A percentile compares a stretch with the other conserved stretches of the same genome.
Conservation (phyloP, 1,140 invertebrate species). For the Macrocentrus cingulum region DNA sequence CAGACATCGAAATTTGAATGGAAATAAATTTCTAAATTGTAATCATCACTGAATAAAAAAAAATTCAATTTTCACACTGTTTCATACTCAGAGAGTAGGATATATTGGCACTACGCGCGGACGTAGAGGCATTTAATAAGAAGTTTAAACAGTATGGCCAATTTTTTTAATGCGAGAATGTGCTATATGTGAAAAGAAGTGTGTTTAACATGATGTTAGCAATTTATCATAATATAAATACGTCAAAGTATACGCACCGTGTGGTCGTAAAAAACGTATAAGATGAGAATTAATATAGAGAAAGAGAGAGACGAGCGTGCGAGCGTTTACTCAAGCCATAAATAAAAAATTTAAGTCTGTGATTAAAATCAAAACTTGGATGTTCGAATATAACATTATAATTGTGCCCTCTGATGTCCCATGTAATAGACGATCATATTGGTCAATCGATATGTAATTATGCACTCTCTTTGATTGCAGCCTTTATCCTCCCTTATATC, state of each 20-base stretch:
- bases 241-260: background rate
- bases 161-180: background rate
- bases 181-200: background rate
- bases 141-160: background rate
- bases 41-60: no score
- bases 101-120: slow-evolving; percentile 4
- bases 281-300: background rate
- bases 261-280: background rate
- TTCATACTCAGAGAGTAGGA: no score
- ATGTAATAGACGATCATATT: slow-evolving; percentile 12
- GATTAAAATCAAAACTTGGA: slow-evolving; percentile 26
- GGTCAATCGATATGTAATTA: background rate
- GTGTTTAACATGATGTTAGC: slow-evolving; percentile 12
- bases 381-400: slow-evolving; percentile 22
- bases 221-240: slow-evolving; percentile 19
- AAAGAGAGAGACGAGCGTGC: background rate
- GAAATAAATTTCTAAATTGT: no score
- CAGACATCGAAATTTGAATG: no score
- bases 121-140: background rate
- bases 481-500: background rate
- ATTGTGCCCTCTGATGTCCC: slow-evolving; percentile 12
- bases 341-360: slow-evolving; percentile 25
- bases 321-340: background rate
- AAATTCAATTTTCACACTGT: no score
- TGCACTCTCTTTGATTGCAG: no score